These are phyloP conservation scores for Plagiodera versicolora DNA, from an alignment of 2,888 invertebrate genomes.

Conservation along the genomic window DNA sequence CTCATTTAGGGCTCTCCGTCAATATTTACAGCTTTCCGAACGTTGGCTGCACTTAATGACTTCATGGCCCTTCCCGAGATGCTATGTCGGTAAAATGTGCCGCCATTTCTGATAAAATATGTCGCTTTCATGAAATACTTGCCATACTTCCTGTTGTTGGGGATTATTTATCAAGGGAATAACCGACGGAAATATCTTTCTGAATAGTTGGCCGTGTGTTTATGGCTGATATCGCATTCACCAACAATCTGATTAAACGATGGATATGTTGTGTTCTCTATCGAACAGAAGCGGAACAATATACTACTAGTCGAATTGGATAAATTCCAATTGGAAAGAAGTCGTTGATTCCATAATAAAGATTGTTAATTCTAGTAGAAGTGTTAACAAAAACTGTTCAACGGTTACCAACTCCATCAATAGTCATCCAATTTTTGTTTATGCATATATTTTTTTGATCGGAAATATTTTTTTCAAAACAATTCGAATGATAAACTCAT, in stretches of 20 bases:
- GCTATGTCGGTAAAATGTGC: background rate
- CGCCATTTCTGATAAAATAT: background rate
- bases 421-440: no score
- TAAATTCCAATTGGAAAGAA: no score
- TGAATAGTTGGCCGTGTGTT: background rate
- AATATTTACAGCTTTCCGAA: conserved; percentile 1
- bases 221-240: background rate
- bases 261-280: background rate
- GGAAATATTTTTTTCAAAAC: no score
- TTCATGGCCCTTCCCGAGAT: background rate
- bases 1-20: background rate
- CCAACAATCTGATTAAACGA: background rate
- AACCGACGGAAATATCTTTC: background rate
- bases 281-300: background rate
- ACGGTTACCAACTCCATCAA: no score
- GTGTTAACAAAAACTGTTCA: no score
- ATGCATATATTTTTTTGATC: no score
- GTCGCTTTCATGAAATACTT: background rate
- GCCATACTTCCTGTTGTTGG: conserved; percentile 1
- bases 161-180: background rate
- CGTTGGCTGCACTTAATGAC: background rate
- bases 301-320: no score
- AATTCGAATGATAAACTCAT: no score
- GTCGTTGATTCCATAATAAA: no score
- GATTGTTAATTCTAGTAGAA: no score